Base-by-base conservation (phyloP, 2,797 vertebrate genomes). In the Acipenser oxyrinchus region DNA sequence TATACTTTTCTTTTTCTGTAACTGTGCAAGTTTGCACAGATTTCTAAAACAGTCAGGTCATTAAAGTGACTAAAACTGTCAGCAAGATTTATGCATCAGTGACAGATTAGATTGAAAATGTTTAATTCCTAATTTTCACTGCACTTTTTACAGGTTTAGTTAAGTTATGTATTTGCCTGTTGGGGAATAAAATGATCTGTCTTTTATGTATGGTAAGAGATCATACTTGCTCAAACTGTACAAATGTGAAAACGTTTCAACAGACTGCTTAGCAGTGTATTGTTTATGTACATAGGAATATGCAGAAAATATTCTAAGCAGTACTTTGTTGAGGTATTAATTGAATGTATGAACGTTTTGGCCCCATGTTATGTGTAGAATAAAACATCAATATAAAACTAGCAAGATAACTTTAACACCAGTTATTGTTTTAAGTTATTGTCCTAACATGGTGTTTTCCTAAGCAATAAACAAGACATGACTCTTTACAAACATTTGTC, bases 11-110 rank as follows among this genome's bases (percentile, higher is more conserved):
- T 77, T 86, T 87, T 95, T 94, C 91, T 95, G 93, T 94, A 94
- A 97, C 93, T 89, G 93, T 93, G 93, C 94, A 96, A 96, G 93
- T 98, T 97, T 93, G 92, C 94, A 94, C 94, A 95, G 95, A 93
- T 94, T 94, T 96, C 89, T 91, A 91, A 93, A 94, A 93, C 93
- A 89, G 89, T 88, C 86, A 91, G 86, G 84, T 94, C 95, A 98
- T 97, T 97, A 97, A 92, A 92, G 90, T 93, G 93, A 95, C 90
- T 92, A 92, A 93, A 94, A 92, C 94, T 93, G 95, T 98, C 96
- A 97, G 95, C 93, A 93, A 97, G 96, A 99, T 99, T 98, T 97
- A 98, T 99, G 95, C 93, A 94, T 93, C 93, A 90, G 91, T 96
- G 94, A 96, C 93, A 97, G 95, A 97, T 96, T 93, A 92, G 94